These are phyloP conservation scores for Ctenoplectra terminalis DNA, from an alignment of 1,140 invertebrate species.

Conservation along the genomic window DNA sequence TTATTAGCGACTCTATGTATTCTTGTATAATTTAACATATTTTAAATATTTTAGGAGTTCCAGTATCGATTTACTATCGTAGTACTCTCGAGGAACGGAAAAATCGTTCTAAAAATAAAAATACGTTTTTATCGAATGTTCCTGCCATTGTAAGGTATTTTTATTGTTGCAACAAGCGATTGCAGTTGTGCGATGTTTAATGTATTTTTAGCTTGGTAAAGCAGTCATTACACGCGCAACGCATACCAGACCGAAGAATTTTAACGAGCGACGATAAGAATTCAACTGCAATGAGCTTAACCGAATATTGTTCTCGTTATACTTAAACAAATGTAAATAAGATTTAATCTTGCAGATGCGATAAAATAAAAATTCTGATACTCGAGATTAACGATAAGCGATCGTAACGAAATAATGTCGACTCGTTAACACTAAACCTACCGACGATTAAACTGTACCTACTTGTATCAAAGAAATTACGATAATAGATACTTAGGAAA, in stretches of 20 bases:
- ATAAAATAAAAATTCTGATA: background rate
- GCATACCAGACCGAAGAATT: constrained; percentile 13
- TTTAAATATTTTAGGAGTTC: too few relatives aligned
- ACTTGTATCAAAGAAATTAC: too few relatives aligned
- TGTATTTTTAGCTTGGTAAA: constrained; percentile 15
- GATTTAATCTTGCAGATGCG: background rate
- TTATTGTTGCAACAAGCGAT: background rate
- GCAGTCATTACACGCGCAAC: background rate
- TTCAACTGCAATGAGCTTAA: background rate
- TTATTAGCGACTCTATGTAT: too few relatives aligned
- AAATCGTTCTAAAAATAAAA: background rate
- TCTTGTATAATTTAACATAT: too few relatives aligned
- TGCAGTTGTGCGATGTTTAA: background rate
- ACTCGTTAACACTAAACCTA: too few relatives aligned
- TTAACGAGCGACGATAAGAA: constrained; percentile 21
- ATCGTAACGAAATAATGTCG: background rate
- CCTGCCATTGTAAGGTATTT: background rate
- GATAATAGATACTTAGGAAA: too few relatives aligned
- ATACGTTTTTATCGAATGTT: background rate
- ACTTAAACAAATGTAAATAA: background rate
- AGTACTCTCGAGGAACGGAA: too few relatives aligned
- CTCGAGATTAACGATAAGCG: background rate
- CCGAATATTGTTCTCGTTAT: background rate
- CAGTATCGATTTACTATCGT: too few relatives aligned
- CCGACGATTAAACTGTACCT: too few relatives aligned